Evolutionary conservation across 1,140 invertebrate species (phyloP).

Genomic region (Pissodes strobi): DNA sequence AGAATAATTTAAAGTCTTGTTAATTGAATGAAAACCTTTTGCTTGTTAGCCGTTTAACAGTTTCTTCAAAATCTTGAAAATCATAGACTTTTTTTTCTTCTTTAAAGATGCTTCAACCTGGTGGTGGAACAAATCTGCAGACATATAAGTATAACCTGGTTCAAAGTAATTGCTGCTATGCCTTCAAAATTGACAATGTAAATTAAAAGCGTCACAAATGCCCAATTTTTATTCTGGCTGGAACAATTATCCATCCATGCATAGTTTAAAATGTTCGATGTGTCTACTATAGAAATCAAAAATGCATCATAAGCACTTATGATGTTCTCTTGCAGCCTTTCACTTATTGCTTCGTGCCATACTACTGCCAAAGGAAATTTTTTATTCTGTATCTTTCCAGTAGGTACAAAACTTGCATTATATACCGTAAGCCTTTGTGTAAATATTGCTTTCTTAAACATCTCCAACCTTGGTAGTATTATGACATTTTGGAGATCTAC

Average conservation of each 20-base stretch:
- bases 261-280: too few species aligned
- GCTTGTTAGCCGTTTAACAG: too few species aligned
- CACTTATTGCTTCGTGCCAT: slow-evolving; percentile 1
- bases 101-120: not conserved
- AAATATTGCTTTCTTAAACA: slow-evolving; percentile 1
- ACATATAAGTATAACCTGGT: too few species aligned
- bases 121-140: too few species aligned
- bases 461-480: slow-evolving; percentile 5
- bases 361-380: not conserved
- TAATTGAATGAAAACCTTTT: not conserved
- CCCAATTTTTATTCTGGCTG: slow-evolving; percentile 2
- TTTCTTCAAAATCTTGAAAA: not conserved
- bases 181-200: not conserved
- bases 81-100: not conserved
- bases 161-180: too few species aligned
- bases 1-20: too few species aligned
- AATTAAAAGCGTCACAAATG: not conserved
- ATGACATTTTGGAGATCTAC: slow-evolving; percentile 4
- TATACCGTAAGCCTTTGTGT: not conserved
- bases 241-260: not conserved
- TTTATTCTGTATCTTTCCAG: not conserved
- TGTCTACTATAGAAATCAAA: not conserved
- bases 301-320: not conserved
- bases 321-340: not conserved
- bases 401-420: too few species aligned